Evolutionary conservation across 2,888 invertebrate species (phyloP).

Genomic region (Auanema sp.): DNA sequence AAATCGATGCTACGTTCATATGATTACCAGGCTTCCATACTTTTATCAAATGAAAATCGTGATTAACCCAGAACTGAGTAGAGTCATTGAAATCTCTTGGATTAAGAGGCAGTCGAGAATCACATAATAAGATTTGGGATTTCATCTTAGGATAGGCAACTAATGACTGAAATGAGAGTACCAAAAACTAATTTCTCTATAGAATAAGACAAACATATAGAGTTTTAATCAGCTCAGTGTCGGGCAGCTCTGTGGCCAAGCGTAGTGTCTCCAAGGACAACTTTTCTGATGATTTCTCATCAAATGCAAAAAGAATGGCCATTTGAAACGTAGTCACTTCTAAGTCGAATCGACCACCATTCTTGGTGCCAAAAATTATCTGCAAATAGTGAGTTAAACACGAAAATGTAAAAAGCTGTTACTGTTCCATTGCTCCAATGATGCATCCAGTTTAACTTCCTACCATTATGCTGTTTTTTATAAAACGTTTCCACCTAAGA

Average conservation of each 20-base stretch:
- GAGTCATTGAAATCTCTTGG: constrained; percentile 88
- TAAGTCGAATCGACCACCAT: constrained; percentile 85
- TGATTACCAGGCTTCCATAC: constrained; percentile 21
- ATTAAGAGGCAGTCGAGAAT: constrained; percentile 71
- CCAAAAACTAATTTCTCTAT: too few relatives aligned
- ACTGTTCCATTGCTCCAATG: constrained; percentile 98
- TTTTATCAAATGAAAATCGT: constrained; percentile 77
- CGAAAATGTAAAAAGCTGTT: background rate
- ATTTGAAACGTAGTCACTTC: constrained; percentile 99
- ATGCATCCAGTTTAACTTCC: constrained; percentile 97
- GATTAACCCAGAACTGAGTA: constrained; percentile 90
- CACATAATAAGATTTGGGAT: constrained; percentile 84
- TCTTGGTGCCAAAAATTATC: constrained; percentile 88
- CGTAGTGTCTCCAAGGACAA: constrained; percentile 94
- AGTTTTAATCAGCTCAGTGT: constrained; percentile 89
- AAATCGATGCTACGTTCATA: constrained; percentile 21
- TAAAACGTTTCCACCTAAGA: constrained; percentile 88
- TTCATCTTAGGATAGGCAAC: constrained; percentile 91
- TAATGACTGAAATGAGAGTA: constrained; percentile 80
- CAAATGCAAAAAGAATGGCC: constrained; percentile 98
- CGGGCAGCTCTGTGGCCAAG: constrained; percentile 92
- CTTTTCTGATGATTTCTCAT: constrained; percentile 81
- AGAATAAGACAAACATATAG: constrained; percentile 72
- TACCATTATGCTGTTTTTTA: constrained; percentile 91
- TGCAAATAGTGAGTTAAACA: constrained; percentile 56